Base-by-base conservation (phyloP, 2,797 vertebrate genomes). In the Pseudotriccus pelzelni region DNA sequence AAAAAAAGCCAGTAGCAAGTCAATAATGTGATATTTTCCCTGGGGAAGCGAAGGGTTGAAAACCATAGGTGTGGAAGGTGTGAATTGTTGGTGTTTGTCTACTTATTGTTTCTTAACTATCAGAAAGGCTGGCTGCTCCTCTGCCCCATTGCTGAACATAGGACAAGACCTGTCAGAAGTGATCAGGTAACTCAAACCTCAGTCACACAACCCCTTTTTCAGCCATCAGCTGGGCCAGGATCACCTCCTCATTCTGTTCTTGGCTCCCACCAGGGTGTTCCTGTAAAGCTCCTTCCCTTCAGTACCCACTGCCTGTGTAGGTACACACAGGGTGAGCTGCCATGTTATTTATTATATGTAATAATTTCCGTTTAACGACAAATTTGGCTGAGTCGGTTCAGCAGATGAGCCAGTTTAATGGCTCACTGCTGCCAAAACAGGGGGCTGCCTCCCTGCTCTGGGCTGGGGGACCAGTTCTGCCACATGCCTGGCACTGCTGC, bases 251-350 rank as follows among this genome's bases (percentile, higher is more conserved):
- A 5, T 37, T 66, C 67, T 36, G n/a, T 12, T 46, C 36, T 37
- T 24, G 60, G 17, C 47, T 93, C 63, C 77, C 41, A 52, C 10
- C 43, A 60, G 60, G 66, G 3, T 50, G 34, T 50, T 70, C 1
- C 2, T 27, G 37, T 81, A 28, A 66, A 75, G 58, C 58, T 66
- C 37, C 67, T 70, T 43, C 90, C 50, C 37, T 62, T 24, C 39
- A 19, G 41, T 32, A 53, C 36, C 62, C 14, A 2, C 34, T 30
- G 39, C 66, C 14, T 39, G 27, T 22, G 37, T 30, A 22, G 59
- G 2, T 43, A 44, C 0, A 0, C 21, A 36, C 5, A 25, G 46
- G 46, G 27, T n/a, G 30, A 92, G 46, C 55, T 75, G 69, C 58
- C 25, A 9, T 2, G 1, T 50, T 58, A 28, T 50, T 78, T 73